These are phyloP conservation scores for Drosophila multiciliata DNA, from an alignment of 2,888 invertebrate genomes.

Conservation along the genomic window DNA sequence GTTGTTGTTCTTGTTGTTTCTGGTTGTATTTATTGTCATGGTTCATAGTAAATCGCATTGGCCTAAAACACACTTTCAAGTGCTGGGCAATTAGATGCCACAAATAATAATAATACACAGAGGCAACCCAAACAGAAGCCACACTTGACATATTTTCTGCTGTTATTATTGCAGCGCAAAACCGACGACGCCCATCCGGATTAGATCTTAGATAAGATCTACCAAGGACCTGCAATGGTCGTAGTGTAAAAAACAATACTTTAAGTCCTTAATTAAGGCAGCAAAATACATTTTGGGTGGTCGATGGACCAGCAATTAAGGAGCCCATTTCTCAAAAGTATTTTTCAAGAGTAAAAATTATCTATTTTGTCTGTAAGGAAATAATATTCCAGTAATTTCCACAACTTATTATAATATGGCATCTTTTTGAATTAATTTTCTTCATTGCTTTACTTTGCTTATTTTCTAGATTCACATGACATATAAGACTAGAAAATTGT, in stretches of 20 bases:
- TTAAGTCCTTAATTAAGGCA: conserved; percentile 22
- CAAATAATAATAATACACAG: conserved; percentile 17
- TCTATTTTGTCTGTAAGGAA: neutral
- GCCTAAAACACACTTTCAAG: conserved; percentile 43
- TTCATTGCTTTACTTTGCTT: neutral
- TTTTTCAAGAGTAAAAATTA: neutral
- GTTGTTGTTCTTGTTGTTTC: conserved; percentile 4
- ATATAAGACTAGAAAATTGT: no score
- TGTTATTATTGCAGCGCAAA: conserved; percentile 33
- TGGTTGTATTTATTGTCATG: conserved; percentile 32
- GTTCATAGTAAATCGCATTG: conserved; percentile 38
- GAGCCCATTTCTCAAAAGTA: neutral
- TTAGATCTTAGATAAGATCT: conserved; percentile 34
- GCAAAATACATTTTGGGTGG: conserved; percentile 10
- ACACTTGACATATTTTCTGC: conserved; percentile 22
- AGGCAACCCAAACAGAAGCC: conserved; percentile 13
- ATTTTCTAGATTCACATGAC: neutral
- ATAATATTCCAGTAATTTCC: neutral
- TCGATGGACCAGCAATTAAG: neutral
- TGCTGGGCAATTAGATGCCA: conserved; percentile 62
- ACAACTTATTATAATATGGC: neutral
- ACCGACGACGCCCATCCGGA: conserved; percentile 30
- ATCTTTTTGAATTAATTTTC: neutral
- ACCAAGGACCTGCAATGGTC: neutral
- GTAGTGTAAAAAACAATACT: conserved; percentile 11